Evolutionary conservation across 2,797 vertebrate genomes (phyloP).

Genomic region (Naso thynnoides): DNA sequence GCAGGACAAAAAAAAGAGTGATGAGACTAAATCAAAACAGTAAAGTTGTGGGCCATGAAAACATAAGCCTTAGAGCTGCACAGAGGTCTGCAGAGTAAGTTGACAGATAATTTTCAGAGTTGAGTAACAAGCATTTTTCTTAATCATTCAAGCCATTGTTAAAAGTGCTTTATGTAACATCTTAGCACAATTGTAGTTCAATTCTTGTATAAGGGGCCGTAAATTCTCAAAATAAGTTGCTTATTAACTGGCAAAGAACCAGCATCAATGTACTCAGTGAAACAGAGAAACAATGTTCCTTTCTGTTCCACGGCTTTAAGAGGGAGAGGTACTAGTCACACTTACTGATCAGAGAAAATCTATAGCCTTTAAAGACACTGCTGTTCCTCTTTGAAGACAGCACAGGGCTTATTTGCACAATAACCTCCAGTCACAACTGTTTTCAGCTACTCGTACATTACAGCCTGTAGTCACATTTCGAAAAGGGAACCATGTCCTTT

Average conservation of each 20-base stretch:
- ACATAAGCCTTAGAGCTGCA: no score
- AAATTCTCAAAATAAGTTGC: background rate
- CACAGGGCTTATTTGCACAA: constrained; percentile 33
- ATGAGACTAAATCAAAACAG: no score
- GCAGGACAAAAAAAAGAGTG: no score
- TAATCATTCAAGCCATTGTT: no score
- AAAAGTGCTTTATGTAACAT: no score
- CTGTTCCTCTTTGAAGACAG: constrained; percentile 21
- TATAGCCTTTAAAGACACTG: background rate
- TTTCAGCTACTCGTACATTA: constrained; percentile 52
- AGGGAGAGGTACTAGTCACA: constrained; percentile 6
- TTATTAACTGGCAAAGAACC: background rate
- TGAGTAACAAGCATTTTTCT: no score
- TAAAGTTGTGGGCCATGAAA: no score
- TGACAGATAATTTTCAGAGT: no score
- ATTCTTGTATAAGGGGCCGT: no score
- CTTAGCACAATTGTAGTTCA: no score
- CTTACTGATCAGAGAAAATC: background rate
- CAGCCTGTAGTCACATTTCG: constrained; percentile 40
- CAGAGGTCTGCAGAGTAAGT: no score
- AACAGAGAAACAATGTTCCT: background rate
- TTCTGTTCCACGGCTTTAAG: background rate
- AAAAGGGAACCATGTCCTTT: constrained; percentile 23
- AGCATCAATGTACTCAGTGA: background rate
- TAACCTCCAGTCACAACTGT: constrained; percentile 56